These are phyloP conservation scores for Sitobion miscanthi DNA, from an alignment of 1,140 invertebrate genomes.

Conservation along the genomic window DNA sequence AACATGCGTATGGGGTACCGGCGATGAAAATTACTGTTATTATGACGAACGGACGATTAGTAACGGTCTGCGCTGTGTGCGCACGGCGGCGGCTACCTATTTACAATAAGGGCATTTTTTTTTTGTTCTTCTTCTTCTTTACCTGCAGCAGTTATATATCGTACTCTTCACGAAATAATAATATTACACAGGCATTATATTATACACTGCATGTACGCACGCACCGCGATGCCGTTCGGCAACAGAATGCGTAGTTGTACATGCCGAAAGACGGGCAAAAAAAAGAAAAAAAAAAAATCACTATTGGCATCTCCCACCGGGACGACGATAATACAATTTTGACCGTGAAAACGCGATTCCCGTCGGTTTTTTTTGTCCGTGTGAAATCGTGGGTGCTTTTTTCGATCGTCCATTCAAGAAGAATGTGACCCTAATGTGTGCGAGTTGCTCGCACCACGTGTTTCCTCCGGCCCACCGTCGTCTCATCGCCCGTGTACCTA, in stretches of 20 bases:
- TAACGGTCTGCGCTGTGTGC: constrained; percentile 43
- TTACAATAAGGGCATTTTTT: constrained; percentile 52
- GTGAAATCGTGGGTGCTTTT: constrained; percentile 46
- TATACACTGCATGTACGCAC: background rate
- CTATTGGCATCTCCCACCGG: background rate
- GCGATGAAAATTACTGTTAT: constrained; percentile 53
- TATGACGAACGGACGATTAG: constrained; percentile 52
- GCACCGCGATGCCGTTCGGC: background rate
- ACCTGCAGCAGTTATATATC: background rate
- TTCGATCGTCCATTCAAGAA: background rate
- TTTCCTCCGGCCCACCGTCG: background rate
- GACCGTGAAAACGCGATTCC: constrained; percentile 42
- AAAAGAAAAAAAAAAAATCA: background rate
- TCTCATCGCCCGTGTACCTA: background rate
- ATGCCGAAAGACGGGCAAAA: background rate
- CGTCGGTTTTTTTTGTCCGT: constrained; percentile 15
- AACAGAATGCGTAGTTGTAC: background rate
- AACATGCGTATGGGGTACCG: background rate
- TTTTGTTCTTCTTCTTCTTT: background rate
- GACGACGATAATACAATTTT: background rate
- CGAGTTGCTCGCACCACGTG: background rate
- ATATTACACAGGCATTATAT: background rate
- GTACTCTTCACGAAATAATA: background rate
- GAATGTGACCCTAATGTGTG: constrained; percentile 36
- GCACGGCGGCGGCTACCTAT: constrained; percentile 25